Conservation (phyloP, 1,140 invertebrate genomes). For the Polypedilum pembai region DNA sequence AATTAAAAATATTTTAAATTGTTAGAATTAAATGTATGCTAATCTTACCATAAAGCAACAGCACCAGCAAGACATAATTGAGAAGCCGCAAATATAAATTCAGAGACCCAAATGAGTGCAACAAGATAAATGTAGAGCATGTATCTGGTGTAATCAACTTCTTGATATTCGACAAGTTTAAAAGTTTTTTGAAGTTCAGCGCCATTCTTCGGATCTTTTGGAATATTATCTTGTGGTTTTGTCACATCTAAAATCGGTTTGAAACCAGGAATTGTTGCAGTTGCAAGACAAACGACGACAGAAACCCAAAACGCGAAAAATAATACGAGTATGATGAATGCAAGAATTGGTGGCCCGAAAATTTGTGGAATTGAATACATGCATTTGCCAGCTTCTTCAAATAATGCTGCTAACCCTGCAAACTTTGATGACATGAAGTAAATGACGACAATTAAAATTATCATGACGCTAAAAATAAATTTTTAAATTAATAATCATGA, state of each 20-base stretch:
- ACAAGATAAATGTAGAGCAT: conserved; percentile 90
- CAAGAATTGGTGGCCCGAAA: conserved; percentile 79
- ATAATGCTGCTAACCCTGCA: conserved; percentile 69
- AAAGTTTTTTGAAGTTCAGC: conserved; percentile 39
- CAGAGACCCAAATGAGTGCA: conserved; percentile 79
- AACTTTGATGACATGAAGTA: conserved; percentile 73
- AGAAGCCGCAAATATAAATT: conserved; percentile 87
- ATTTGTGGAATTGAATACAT: conserved; percentile 75
- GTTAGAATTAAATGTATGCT: conserved; percentile 33
- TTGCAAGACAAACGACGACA: conserved; percentile 63
- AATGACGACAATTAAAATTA: conserved; percentile 71
- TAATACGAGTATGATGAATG: conserved; percentile 65
- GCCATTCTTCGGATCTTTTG: not conserved
- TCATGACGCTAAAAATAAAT: conserved; percentile 47
- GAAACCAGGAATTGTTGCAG: conserved; percentile 48
- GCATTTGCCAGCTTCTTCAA: conserved; percentile 80
- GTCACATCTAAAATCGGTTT: conserved; percentile 36
- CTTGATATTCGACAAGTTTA: conserved; percentile 56
- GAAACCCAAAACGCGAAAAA: conserved; percentile 82
- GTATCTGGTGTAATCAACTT: conserved; percentile 67
- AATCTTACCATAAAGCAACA: conserved; percentile 50
- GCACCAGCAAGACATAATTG: conserved; percentile 84
- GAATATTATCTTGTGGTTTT: not conserved
- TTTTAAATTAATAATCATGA: conserved; percentile 30
- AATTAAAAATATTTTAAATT: not conserved